These are phyloP conservation scores for Clamator glandarius DNA, from an alignment of 2,797 vertebrate species.

Conservation along the genomic window DNA sequence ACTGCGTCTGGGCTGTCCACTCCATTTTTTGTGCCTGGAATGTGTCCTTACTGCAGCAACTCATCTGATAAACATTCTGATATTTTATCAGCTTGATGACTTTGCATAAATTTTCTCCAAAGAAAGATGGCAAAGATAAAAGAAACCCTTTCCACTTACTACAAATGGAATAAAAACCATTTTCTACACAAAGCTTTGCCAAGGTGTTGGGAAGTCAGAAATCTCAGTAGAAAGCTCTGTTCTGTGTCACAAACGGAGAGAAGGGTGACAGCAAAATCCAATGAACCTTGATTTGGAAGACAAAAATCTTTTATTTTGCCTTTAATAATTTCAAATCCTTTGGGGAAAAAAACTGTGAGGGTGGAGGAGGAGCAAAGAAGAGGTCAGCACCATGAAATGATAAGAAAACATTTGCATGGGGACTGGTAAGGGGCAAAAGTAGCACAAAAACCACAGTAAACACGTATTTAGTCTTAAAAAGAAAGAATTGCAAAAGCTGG, in stretches of 20 bases:
- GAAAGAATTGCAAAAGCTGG: background rate
- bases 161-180: background rate
- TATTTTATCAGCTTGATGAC: background rate
- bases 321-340: background rate
- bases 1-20: background rate
- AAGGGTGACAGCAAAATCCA: background rate
- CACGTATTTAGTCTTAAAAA: background rate
- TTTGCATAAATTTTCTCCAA: background rate
- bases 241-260: background rate
- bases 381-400: background rate
- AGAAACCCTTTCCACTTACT: background rate
- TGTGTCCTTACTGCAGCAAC: background rate
- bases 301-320: background rate
- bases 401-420: background rate
- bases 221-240: background rate
- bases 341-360: background rate
- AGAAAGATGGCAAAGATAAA: background rate
- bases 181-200: background rate
- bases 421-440: background rate
- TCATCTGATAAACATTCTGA: background rate
- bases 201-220: background rate
- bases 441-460: background rate
- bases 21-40: background rate
- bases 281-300: background rate
- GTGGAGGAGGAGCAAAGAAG: background rate